Conservation (phyloP, 2,888 invertebrate genomes). For the Papilio protenor region DNA sequence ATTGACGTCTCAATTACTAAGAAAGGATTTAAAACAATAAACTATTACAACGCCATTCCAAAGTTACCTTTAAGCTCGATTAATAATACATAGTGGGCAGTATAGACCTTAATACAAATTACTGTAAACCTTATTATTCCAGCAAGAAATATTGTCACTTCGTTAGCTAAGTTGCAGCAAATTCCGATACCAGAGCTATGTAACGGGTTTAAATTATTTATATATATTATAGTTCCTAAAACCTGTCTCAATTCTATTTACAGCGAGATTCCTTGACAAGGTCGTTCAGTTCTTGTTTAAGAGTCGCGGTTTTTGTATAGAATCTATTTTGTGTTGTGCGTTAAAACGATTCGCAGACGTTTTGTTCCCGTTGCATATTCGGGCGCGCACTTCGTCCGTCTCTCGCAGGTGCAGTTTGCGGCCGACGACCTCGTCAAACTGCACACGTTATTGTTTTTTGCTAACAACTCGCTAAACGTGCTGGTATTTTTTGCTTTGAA, state of each 20-base stretch:
- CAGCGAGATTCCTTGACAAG: conserved; percentile 31
- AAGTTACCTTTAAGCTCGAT: neutral
- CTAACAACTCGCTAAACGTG: neutral
- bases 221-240: conserved; percentile 16
- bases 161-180: neutral
- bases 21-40: neutral
- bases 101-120: neutral
- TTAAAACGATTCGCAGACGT: conserved; percentile 52
- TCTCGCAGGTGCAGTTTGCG: conserved; percentile 73
- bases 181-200: neutral
- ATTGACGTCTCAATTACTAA: neutral
- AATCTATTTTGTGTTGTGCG: conserved; percentile 24
- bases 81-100: neutral
- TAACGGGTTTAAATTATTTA: conserved; percentile 19
- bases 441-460: conserved; percentile 31
- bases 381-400: conserved; percentile 57
- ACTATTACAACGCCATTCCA: too few species aligned
- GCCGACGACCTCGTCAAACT: conserved; percentile 71
- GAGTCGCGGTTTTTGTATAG: conserved; percentile 10
- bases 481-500: conserved; percentile 17
- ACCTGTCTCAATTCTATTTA: conserved; percentile 27
- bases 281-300: conserved; percentile 9
- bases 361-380: conserved; percentile 72
- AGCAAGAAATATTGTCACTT: neutral
- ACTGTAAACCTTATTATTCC: neutral